Conservation (phyloP, 2,797 vertebrate species). For the Argyrosomus regius region DNA sequence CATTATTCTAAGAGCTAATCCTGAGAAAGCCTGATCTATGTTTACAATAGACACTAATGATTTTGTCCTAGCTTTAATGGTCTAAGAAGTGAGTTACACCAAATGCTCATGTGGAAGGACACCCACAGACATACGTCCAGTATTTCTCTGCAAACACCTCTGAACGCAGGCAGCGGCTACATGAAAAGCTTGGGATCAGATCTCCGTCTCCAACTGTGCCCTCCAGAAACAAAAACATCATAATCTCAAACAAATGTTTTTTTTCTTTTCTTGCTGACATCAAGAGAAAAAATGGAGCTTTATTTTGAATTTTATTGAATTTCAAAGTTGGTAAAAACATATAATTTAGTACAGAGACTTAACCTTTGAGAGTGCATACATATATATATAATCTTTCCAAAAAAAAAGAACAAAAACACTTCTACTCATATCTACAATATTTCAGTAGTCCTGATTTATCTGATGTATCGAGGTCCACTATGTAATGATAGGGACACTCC, state of each 20-base stretch:
- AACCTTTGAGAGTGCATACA: constrained; percentile 30
- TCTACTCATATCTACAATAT: constrained; percentile 2
- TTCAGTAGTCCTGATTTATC: constrained; percentile 17
- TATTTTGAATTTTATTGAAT: constrained; percentile 39
- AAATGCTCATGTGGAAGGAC: constrained; percentile 5
- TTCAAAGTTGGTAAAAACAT: constrained; percentile 34
- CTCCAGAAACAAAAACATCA: constrained; percentile 1
- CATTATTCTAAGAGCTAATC: constrained; percentile 29
- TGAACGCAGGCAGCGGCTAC: neutral
- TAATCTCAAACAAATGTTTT: constrained; percentile 20
- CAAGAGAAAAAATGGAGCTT: constrained; percentile 35
- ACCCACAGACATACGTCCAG: neutral
- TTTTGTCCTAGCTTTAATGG: constrained; percentile 7
- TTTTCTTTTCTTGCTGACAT: constrained; percentile 37
- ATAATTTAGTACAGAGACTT: constrained; percentile 33
- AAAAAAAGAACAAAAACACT: neutral
- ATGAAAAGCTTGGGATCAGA: constrained; percentile 25
- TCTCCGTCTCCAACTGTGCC: constrained; percentile 6
- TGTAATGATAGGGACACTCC: constrained; percentile 10
- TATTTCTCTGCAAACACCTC: neutral
- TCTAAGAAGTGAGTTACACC: constrained; percentile 16
- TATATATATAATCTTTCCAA: constrained; percentile 14
- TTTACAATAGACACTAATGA: constrained; percentile 16
- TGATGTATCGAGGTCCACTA: constrained; percentile 10
- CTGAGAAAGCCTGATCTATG: constrained; percentile 6